Evolutionary conservation across 2,888 invertebrate species (phyloP), one percentile per base, ranked within the genome.

Genomic region (Tortricodes alternella): DNA sequence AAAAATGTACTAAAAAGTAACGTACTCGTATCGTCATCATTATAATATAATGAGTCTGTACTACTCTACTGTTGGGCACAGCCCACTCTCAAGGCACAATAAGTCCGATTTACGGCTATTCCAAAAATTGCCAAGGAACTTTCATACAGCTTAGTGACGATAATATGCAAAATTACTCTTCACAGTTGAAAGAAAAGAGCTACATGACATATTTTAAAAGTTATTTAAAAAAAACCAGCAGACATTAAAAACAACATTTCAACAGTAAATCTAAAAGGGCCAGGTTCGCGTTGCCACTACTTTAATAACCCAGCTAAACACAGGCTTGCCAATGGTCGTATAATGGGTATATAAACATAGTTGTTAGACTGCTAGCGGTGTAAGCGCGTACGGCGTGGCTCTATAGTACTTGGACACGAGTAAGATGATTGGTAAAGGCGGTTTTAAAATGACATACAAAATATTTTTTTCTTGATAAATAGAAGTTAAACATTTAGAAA

Each of bases 361-460:
- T 44, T 56, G 56, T 56, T 56, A 38, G 49, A 44, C 56, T 37
- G 48, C 55, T 52, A 46, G 50, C 73, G 76, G 76, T 71, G 73
- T 76, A 70, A 70, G 68, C 71, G 77, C 78, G 78, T 76, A 77
- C 76, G 66, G 50, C 66, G 70, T 46, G 38, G 49, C 53, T 53
- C 71, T 76, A 71, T 73, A 78, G 68, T 74, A 70, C 68, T 69
- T 74, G 73, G 74, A 73, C 65, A 58, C 55, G 59, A 69, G 73
- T 73, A 72, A 79, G 79, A 81, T 79, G 83, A 80, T 78, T 75
- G 71, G 65, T 80, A 67, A 83, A 41, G 87, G 29, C 38, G 60
- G 37, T 69, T 62, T 57, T 61, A 81, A 18, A 67, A 7, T 46
- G 52, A 38, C 11, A 34, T 5, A 0, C n/a, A 2, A 29, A n/a